Base-by-base conservation (phyloP, 2,113 vertebrate genomes). In the Clupea harengus region DNA sequence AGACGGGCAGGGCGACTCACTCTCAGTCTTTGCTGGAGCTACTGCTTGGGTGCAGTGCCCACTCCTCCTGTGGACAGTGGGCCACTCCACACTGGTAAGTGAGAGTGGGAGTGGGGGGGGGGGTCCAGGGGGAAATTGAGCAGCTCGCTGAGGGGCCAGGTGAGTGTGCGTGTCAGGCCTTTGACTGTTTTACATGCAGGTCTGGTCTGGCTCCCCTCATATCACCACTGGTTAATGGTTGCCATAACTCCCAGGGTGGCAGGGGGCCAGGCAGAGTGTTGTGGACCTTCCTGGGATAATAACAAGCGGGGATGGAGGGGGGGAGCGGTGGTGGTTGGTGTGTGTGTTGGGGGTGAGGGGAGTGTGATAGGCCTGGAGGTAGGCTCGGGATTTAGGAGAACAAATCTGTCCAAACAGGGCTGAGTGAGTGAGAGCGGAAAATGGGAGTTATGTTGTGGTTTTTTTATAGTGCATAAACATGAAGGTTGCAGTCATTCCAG, bases 21-120 rank as follows among this genome's bases (percentile, higher is more conserved):
- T 11, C 1, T 25, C n/a, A 28, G 64, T 10, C 64, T 28, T 9
- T 9, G 11, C 64, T 28, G n/a, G 64, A 15, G 60, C 10, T 6
- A 25, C 39, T 39, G 39, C 39, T 39, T 39, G 39, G 39, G 39
- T 1, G 47, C 47, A 11, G 47, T 6, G 47, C 89, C 88, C 86
- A 88, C 89, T 88, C 83, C 64, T 89, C 90, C 89, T 92, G 91
- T 88, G 81, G 86, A 87, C 54, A 60, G 54, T 22, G 86, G 90
- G 91, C 88, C 89, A 91, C 90, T 93, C 92, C 91, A 91, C 92
- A 86, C 89, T 46, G 78, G 84, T 90, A 88, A 2, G 80, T 45
- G 28, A 86, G n/a, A n/a, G 85, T 89, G 88, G 81, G 84, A 87
- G 47, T 57, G n/a, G 39, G 82, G 25, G 49, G 11, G 22, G 28